Conservation (phyloP, 2,113 vertebrate genomes). For the Garra rufa region DNA sequence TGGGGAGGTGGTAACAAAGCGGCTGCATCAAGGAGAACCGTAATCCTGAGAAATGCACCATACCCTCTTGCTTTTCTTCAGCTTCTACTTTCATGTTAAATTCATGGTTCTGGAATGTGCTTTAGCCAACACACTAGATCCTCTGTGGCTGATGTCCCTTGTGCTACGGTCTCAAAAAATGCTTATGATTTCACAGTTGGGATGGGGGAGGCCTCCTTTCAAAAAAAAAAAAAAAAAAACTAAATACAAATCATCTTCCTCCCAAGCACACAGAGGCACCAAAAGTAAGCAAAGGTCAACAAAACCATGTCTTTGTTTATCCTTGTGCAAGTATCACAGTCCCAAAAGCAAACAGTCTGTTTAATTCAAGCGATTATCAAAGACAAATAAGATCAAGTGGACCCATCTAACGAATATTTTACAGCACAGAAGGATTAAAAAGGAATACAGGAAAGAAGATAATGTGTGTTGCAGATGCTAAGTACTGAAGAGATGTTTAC, state of each 20-base stretch:
- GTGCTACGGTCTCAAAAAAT: constrained; percentile 50
- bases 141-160: constrained; percentile 34
- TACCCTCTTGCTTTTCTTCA: constrained; percentile 52
- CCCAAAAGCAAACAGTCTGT: constrained; percentile 53
- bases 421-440: constrained; percentile 45
- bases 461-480: constrained; percentile 44
- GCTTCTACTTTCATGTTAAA: constrained; percentile 69
- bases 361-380: constrained; percentile 58
- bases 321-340: constrained; percentile 16
- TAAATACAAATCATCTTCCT: constrained; percentile 23
- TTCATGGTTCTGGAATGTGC: constrained; percentile 63
- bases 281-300: constrained; percentile 50
- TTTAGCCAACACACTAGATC: constrained; percentile 52
- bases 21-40: constrained; percentile 61
- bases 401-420: constrained; percentile 52
- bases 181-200: constrained; percentile 57
- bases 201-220: constrained; percentile 49
- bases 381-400: constrained; percentile 56
- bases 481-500: constrained; percentile 53
- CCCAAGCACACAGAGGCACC: constrained; percentile 31
- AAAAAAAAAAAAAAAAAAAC: constrained; percentile 62
- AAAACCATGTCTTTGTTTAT: constrained; percentile 41
- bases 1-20: constrained; percentile 64
- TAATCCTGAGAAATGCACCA: constrained; percentile 62
- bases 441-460: constrained; percentile 38